These are phyloP conservation scores for Antigone vipio DNA, from an alignment of 2,113 vertebrate genomes.

Conservation along the genomic window DNA sequence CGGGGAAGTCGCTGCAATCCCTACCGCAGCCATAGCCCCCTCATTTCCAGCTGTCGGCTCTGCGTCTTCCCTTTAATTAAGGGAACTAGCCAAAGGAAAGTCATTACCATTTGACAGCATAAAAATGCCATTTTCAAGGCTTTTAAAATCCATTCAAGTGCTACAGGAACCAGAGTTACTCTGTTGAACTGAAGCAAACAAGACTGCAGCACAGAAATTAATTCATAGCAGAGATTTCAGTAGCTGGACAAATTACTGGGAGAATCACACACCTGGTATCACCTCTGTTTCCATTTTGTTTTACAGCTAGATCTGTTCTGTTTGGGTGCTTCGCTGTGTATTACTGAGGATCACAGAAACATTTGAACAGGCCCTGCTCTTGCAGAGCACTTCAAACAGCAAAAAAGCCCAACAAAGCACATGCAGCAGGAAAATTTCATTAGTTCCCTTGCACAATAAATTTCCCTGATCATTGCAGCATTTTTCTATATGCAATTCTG, in stretches of 20 bases:
- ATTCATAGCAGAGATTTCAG: background rate
- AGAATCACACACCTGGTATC: background rate
- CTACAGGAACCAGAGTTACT: background rate
- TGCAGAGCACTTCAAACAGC: background rate
- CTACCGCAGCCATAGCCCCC: background rate
- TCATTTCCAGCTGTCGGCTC: background rate
- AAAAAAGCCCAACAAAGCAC: background rate
- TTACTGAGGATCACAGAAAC: background rate
- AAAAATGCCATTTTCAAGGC: background rate
- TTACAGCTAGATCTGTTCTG: background rate
- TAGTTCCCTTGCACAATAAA: background rate
- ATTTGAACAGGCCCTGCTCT: background rate
- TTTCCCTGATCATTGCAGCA: background rate
- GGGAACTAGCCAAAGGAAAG: conserved; percentile 7
- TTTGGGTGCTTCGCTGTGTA: background rate
- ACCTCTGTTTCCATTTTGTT: background rate
- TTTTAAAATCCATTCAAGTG: background rate
- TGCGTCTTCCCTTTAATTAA: background rate
- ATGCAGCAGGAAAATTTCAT: background rate
- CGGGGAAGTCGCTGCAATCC: background rate
- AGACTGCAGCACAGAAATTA: background rate
- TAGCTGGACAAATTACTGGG: background rate
- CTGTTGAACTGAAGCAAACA: background rate
- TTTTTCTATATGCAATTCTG: background rate
- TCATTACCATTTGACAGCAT: background rate